Evolutionary conservation across 2,888 invertebrate species (phyloP).

Genomic region (Troilus luridus): DNA sequence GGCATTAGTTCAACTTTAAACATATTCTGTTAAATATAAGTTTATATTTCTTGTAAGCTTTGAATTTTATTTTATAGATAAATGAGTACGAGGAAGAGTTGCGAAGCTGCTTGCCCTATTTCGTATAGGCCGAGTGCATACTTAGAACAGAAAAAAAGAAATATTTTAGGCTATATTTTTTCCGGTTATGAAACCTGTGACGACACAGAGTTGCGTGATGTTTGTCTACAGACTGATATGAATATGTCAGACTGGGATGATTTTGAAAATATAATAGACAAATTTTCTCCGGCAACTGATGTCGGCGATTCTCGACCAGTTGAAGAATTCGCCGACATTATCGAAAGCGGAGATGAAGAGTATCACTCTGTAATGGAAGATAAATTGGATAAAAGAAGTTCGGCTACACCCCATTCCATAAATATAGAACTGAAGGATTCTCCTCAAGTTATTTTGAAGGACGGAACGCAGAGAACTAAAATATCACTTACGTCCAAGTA

Average conservation of each 20-base stretch:
- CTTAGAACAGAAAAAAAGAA: background rate
- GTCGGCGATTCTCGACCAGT: background rate
- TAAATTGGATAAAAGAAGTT: background rate
- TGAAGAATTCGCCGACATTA: background rate
- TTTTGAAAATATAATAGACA: background rate
- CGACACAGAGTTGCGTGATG: background rate
- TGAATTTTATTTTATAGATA: background rate
- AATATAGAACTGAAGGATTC: conserved; percentile 8
- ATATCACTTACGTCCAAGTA: background rate
- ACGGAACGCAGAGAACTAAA: background rate
- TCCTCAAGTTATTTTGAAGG: background rate
- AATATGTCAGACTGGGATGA: conserved; percentile 6
- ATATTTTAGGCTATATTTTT: background rate
- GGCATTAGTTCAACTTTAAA: too few species aligned
- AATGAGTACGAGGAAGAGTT: background rate
- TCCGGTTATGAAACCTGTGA: background rate
- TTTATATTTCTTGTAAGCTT: background rate
- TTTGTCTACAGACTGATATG: background rate
- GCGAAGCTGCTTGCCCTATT: background rate
- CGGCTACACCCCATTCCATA: background rate
- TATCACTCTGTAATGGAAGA: background rate
- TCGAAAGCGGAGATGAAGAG: conserved; percentile 16
- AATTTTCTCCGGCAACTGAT: background rate
- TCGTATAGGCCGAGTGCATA: background rate
- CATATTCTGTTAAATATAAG: background rate